Conservation (phyloP, 1,140 invertebrate species). For the Aphaenogaster floridana region DNA sequence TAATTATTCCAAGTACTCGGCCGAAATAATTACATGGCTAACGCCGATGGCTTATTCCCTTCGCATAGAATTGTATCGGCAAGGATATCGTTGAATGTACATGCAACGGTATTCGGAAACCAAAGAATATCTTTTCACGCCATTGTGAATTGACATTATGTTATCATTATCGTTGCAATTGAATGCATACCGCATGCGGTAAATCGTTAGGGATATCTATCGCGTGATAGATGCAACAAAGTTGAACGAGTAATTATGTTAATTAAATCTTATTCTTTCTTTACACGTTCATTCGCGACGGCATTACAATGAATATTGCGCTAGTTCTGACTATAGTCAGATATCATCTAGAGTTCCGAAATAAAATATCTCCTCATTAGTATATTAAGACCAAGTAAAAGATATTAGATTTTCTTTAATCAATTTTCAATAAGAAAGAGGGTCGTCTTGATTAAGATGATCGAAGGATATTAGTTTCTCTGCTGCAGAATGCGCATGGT, state of each 20-base stretch:
- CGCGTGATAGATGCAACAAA: conserved; percentile 58
- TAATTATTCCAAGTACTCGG: conserved; percentile 76
- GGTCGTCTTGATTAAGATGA: neutral
- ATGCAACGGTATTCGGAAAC: conserved; percentile 62
- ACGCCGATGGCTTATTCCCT: conserved; percentile 64
- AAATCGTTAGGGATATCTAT: conserved; percentile 58
- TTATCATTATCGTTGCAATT: conserved; percentile 65
- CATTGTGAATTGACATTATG: conserved; percentile 50
- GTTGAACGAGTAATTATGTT: conserved; percentile 39
- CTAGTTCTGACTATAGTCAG: neutral
- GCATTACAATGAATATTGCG: neutral
- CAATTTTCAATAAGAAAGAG: neutral
- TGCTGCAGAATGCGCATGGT: conserved; percentile 2
- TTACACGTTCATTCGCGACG: too few relatives aligned
- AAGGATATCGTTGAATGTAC: conserved; percentile 54
- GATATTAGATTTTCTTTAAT: neutral
- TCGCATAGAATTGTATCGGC: conserved; percentile 44
- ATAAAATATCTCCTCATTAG: neutral
- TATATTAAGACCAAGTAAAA: neutral
- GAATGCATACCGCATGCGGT: conserved; percentile 57
- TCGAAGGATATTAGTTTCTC: conserved; percentile 21
- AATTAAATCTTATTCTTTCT: conserved; percentile 55
- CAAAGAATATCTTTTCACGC: conserved; percentile 52
- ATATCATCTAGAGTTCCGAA: neutral
- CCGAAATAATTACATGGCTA: conserved; percentile 62